phyloP scores from a whole-genome alignment of 2,797 vertebrate genomes.

The Syngnathus rostellatus region DNA sequence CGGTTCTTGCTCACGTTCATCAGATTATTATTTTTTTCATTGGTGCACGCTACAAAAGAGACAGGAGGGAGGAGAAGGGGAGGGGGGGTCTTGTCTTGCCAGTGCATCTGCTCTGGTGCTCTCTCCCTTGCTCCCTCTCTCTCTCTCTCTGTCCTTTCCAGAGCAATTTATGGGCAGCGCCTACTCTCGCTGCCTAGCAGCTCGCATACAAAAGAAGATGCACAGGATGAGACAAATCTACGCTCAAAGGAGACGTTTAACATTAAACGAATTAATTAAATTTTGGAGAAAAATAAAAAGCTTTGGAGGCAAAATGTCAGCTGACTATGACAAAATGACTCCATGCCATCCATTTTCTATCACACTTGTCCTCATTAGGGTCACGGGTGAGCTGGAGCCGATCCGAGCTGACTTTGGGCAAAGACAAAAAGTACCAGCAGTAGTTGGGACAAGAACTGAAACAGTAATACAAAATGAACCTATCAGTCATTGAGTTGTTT shows the following conservation, averaged over 20 bases:
- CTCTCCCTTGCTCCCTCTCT: slow-evolving; percentile 14
- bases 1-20: slow-evolving; percentile 33
- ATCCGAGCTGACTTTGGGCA: background rate
- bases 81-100: slow-evolving; percentile 24
- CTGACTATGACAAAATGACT: background rate
- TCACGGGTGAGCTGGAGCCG: background rate
- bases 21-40: slow-evolving; percentile 31
- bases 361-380: background rate
- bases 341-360: background rate
- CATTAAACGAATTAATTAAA: background rate
- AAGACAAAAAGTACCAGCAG: background rate
- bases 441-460: background rate
- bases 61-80: slow-evolving; percentile 8
- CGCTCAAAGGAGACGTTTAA: background rate
- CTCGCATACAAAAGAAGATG: slow-evolving; percentile 24
- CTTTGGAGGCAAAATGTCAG: background rate
- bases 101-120: slow-evolving; percentile 43
- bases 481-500: background rate
- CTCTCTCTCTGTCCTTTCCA: slow-evolving; percentile 23
- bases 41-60: slow-evolving; percentile 48
- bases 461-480: background rate
- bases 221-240: slow-evolving; percentile 13
- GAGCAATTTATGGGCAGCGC: slow-evolving; percentile 41
- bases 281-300: background rate
- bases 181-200: slow-evolving; percentile 28